Conservation (phyloP, 2,113 vertebrate genomes). For the Murina feae region DNA sequence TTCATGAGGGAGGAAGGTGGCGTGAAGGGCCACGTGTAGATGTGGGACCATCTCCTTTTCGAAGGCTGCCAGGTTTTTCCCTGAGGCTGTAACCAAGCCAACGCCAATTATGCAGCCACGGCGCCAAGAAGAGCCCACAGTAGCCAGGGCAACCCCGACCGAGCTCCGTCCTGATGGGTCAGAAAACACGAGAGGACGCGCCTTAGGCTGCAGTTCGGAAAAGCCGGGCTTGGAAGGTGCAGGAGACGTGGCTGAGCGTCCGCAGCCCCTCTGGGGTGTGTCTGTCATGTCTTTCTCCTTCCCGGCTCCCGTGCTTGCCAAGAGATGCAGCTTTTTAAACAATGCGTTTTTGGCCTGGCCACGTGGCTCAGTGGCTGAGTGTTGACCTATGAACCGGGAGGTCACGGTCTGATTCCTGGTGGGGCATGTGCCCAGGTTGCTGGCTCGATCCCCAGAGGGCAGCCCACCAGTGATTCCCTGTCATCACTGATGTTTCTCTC, state of each 20-base stretch:
- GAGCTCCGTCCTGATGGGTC: not conserved
- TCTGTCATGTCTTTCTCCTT: not conserved
- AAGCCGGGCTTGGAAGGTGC: not conserved
- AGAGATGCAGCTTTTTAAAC: not conserved
- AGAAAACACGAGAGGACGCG: not conserved
- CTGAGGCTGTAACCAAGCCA: conserved; percentile 60
- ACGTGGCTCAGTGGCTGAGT: too few relatives aligned
- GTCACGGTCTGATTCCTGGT: too few relatives aligned
- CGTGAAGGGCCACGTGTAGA: not conserved
- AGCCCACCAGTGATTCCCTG: too few relatives aligned
- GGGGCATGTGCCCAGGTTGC: too few relatives aligned
- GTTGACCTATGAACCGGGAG: too few relatives aligned
- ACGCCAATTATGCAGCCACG: conserved; percentile 40
- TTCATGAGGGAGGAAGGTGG: not conserved
- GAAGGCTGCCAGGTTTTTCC: not conserved
- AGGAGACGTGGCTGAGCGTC: not conserved
- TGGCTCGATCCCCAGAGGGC: too few relatives aligned
- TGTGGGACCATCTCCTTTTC: not conserved
- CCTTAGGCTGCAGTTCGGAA: not conserved
- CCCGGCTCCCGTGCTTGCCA: fast-evolving
- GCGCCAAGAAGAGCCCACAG: not conserved
- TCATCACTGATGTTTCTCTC: too few relatives aligned
- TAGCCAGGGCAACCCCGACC: conserved; percentile 65
- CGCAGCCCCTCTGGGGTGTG: not conserved
- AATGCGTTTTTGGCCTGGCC: too few relatives aligned